Percentiles rank a stretch among this genome's conserved stretches.
phyloP scores from a whole-genome alignment of 35 echinoderm and acorn worm species.

The Apostichopus californicus region DNA sequence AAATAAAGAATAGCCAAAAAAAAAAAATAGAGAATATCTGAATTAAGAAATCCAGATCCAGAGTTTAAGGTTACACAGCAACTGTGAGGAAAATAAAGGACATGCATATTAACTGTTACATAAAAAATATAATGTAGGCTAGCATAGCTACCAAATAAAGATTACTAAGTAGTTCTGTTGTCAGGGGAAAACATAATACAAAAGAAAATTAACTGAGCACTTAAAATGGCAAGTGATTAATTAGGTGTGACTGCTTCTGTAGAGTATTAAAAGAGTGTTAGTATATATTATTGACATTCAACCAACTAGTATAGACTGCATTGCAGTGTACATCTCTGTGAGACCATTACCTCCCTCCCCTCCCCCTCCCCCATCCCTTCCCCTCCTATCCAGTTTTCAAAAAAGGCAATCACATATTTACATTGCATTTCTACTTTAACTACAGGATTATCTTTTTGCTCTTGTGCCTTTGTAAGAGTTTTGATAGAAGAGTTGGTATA shows the following conservation, averaged over 20 bases:
- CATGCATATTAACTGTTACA: slow-evolving; percentile 9
- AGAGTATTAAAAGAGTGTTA: no score
- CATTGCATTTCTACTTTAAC: no score
- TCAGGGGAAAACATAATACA: neutral
- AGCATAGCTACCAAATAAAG: neutral
- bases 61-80: neutral
- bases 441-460: no score
- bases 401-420: no score
- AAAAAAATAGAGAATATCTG: neutral
- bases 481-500: no score
- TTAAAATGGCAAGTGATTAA: neutral
- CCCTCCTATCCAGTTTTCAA: no score
- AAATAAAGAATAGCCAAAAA: slow-evolving; percentile 4
- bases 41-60: neutral
- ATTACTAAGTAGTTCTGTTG: neutral
- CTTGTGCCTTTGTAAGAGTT: no score
- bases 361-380: no score
- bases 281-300: no score
- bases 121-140: neutral
- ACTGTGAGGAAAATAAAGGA: neutral
- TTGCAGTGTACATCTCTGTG: no score
- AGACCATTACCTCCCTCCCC: no score
- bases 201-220: neutral
- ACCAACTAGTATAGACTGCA: no score
- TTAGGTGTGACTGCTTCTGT: neutral